Base-by-base conservation (phyloP, 2,888 invertebrate genomes). In the Chrysodeixis includens region DNA sequence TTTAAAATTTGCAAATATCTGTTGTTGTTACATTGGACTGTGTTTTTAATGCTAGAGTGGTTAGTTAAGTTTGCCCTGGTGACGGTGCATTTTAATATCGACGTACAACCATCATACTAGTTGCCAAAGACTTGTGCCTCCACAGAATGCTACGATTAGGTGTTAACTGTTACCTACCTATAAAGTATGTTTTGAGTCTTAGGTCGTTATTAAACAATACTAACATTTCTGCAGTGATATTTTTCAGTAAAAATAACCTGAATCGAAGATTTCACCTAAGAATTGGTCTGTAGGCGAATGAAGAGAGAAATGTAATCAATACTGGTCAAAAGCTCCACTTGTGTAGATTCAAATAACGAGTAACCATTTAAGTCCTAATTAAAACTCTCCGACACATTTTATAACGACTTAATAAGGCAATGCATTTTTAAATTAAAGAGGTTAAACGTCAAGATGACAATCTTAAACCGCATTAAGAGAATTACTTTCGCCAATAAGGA, bases 351-450 rank as follows among this genome's bases (percentile, higher is more conserved):
- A 35, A 12, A 12, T 35, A 35, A 35, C 12, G 3, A 35, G 2
- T 12, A 35, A 40, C 40, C 40, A 40, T n/a, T n/a, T 40, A 40
- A n/a, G 40, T 40, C n/a, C 4, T 40, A 40, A 40, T n/a, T 40
- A 40, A 35, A 40, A 40, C n/a, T 40, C 40, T 40, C n/a, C n/a
- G n/a, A 40, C n/a, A 49, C 46, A 49, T 49, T 20, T 46, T 54
- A 56, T 51, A 30, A 46, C 0, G 32, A 18, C 30, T 20, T 51
- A 53, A 66, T 62, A 59, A 32, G 44, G 51, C 49, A 49, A 58
- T 44, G 30, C 14, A 54, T 52, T 76, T 44, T 60, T 66, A 57
- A 78, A 60, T 64, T 51, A 49, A 51, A 30, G n/a, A 66, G 76
- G 54, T 62, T 55, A 62, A 26, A 40, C 60, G 60, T 68, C 61